Evolutionary conservation across 2,113 vertebrate genomes (phyloP).

Genomic region (Pheucticus melanocephalus): DNA sequence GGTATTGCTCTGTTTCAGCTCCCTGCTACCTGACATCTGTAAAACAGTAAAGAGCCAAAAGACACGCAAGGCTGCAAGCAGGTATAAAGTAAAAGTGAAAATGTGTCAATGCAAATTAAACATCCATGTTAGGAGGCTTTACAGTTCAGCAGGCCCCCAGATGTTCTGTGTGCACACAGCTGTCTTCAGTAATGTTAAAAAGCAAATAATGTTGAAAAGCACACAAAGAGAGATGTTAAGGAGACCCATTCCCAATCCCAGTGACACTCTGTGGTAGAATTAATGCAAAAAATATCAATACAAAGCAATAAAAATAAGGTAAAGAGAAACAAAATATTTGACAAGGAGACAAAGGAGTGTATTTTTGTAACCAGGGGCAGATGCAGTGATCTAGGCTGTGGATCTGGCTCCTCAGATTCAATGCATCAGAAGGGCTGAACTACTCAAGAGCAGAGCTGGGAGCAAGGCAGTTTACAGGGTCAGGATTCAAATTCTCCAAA

Average conservation of each 20-base stretch:
- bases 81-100: background rate
- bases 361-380: background rate
- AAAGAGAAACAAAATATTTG: background rate
- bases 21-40: background rate
- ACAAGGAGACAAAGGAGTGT: accelerated
- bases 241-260: background rate
- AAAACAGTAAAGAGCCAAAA: background rate
- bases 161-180: background rate
- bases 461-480: background rate
- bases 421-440: background rate
- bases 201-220: background rate
- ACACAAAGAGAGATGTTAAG: accelerated
- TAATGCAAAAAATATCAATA: background rate
- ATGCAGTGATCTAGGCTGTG: background rate
- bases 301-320: background rate
- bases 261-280: background rate
- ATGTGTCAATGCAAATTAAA: background rate
- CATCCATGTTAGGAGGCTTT: background rate
- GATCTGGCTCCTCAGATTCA: background rate
- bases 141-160: conserved; percentile 4
- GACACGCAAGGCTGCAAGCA: background rate
- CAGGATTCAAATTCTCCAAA: background rate
- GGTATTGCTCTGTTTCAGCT: background rate
- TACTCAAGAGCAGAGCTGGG: background rate
- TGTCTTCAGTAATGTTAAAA: background rate